Conservation (phyloP, 2,888 invertebrate species). For the Julus scandinavius region DNA sequence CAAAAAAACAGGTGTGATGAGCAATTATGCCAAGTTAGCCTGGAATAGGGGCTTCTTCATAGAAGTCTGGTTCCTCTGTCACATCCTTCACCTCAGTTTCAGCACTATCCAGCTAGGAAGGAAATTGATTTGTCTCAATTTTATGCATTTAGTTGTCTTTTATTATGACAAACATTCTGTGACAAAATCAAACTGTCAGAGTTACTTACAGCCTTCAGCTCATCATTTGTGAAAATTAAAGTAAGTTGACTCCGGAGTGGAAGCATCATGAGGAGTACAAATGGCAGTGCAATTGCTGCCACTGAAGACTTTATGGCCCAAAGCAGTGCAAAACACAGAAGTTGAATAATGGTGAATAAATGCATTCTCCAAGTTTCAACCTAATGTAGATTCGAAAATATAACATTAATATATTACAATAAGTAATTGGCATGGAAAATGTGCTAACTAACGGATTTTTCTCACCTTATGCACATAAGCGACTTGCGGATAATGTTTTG, state of each 20-base stretch:
- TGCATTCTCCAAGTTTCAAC: constrained; percentile 93
- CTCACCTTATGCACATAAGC: constrained; percentile 87
- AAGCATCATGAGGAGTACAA: constrained; percentile 91
- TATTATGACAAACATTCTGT: neutral
- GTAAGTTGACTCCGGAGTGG: constrained; percentile 82
- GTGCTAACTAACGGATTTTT: constrained; percentile 53
- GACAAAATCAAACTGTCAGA: neutral
- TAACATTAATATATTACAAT: neutral
- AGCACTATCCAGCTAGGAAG: constrained; percentile 82
- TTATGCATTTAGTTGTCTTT: neutral
- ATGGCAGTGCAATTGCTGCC: constrained; percentile 91
- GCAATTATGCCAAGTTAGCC: constrained; percentile 61
- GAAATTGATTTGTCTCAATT: constrained; percentile 52
- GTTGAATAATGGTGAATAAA: constrained; percentile 86
- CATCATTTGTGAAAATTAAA: constrained; percentile 80
- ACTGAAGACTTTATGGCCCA: constrained; percentile 91
- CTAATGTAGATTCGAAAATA: constrained; percentile 66
- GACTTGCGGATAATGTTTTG: constrained; percentile 92
- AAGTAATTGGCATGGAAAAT: constrained; percentile 50
- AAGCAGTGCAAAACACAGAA: constrained; percentile 79
- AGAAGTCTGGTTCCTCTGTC: constrained; percentile 93
- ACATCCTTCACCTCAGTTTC: constrained; percentile 76
- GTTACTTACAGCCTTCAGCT: constrained; percentile 82
- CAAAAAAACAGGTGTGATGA: neutral
- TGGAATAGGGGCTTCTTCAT: constrained; percentile 80